Percentiles rank a stretch among this genome's conserved stretches.
Evolutionary conservation across 37 sponge, comb jelly and placozoan species (phyloP).

Genomic region (Ephydatia muelleri): DNA sequence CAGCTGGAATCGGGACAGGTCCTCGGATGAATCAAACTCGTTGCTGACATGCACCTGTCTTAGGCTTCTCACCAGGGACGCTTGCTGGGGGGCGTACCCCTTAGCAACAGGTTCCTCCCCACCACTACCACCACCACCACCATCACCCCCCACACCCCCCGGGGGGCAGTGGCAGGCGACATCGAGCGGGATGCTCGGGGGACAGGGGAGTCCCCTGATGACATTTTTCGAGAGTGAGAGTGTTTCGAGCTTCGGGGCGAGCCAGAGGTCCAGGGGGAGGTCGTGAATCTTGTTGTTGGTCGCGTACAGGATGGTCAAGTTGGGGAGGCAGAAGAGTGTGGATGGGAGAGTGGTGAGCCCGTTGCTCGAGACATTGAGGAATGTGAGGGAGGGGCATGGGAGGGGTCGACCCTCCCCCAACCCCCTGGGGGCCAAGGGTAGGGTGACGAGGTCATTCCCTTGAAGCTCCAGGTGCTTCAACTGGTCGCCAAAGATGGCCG

Average conservation of each 20-base stretch:
- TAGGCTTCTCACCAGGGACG: conserved; percentile 2
- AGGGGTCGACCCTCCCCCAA: not conserved
- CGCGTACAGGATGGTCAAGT: conserved; percentile 27
- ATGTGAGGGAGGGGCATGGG: conserved; percentile 14
- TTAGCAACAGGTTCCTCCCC: not conserved
- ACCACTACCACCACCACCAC: too few relatives aligned
- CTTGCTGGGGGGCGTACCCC: not conserved
- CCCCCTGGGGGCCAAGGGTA: conserved; percentile 18
- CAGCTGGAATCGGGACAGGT: not conserved
- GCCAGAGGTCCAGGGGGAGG: conserved; percentile 55
- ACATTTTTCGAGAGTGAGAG: conserved; percentile 47
- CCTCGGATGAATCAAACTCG: not conserved
- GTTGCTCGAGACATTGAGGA: conserved; percentile 47
- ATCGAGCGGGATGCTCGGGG: not conserved
- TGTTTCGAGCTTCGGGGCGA: conserved; percentile 26
- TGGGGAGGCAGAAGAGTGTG: conserved; percentile 44
- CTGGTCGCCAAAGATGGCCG: conserved; percentile 28
- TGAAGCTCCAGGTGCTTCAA: conserved; percentile 37
- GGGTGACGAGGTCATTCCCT: conserved; percentile 32
- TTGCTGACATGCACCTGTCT: conserved; percentile 19
- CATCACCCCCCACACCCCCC: not conserved
- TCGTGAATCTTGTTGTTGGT: conserved; percentile 34
- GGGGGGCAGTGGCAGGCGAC: not conserved
- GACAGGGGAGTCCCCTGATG: conserved; percentile 43
- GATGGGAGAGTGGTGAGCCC: conserved; percentile 32